Percentiles rank a stretch among this genome's conserved stretches.
Evolutionary conservation across 2,888 invertebrate species (phyloP).

Genomic region (Deroplatys truncata): DNA sequence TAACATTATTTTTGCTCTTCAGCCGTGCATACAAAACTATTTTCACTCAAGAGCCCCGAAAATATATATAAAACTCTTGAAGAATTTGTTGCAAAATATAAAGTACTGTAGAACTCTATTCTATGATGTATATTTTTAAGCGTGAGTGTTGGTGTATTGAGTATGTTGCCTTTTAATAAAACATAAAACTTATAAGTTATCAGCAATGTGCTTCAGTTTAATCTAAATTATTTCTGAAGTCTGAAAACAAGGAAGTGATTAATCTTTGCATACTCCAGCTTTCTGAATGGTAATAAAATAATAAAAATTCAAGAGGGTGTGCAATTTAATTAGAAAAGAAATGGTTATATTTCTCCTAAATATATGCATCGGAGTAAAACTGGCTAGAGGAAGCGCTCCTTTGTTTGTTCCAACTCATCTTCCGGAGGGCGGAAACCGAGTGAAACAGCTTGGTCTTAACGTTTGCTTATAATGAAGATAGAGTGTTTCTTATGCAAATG

Average conservation of each 20-base stretch:
- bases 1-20: too few species aligned
- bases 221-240: background rate
- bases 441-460: background rate
- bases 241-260: background rate
- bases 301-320: background rate
- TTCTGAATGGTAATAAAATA: background rate
- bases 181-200: too few species aligned
- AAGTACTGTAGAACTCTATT: too few species aligned
- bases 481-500: slow-evolving; percentile 13
- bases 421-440: background rate
- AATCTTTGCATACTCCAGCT: background rate
- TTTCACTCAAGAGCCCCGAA: too few species aligned
- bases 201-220: background rate
- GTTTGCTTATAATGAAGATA: slow-evolving; percentile 14
- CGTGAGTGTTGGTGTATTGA: too few species aligned
- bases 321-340: slow-evolving; percentile 5
- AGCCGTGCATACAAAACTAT: too few species aligned
- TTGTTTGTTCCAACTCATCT: background rate
- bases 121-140: too few species aligned
- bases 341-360: slow-evolving; percentile 1
- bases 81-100: too few species aligned
- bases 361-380: background rate
- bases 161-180: background rate
- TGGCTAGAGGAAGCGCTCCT: background rate
- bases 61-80: too few species aligned